Conservation (phyloP, 1,140 invertebrate species). For the Pseudomyrmex flavicornis region DNA sequence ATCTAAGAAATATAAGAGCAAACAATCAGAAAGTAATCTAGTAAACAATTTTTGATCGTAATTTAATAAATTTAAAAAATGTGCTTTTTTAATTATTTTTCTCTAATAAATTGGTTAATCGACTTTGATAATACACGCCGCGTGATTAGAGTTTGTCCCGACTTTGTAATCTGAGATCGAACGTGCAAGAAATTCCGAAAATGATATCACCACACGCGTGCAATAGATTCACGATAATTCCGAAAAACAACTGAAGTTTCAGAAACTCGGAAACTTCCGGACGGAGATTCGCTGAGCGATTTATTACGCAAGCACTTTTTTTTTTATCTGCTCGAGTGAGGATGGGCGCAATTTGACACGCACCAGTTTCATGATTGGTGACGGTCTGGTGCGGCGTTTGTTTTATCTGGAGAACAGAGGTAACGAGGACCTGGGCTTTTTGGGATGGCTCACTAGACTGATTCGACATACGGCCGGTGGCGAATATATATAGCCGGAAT, state of each 20-base stretch:
- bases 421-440: conserved; percentile 1
- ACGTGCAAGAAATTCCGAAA: conserved; percentile 9
- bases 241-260: background rate
- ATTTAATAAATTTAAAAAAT: too few relatives aligned
- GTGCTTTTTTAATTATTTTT: too few relatives aligned
- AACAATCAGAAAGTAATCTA: background rate
- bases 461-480: conserved; percentile 28
- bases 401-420: conserved; percentile 5
- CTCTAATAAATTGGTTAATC: background rate
- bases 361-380: conserved; percentile 69
- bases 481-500: conserved; percentile 69
- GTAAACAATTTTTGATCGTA: background rate
- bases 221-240: conserved; percentile 1
- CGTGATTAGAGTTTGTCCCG: too few relatives aligned
- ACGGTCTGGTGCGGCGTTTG: background rate
- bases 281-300: background rate
- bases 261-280: background rate
- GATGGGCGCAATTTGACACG: conserved; percentile 36
- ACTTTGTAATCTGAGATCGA: background rate
- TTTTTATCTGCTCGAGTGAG: background rate
- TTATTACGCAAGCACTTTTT: conserved; percentile 22
- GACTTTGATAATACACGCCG: background rate
- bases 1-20: conserved; percentile 65
- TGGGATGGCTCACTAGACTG: conserved; percentile 66
- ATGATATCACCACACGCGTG: conserved; percentile 3